Conservation (phyloP, 2,888 invertebrate genomes). For the Callyntrura sp. region DNA sequence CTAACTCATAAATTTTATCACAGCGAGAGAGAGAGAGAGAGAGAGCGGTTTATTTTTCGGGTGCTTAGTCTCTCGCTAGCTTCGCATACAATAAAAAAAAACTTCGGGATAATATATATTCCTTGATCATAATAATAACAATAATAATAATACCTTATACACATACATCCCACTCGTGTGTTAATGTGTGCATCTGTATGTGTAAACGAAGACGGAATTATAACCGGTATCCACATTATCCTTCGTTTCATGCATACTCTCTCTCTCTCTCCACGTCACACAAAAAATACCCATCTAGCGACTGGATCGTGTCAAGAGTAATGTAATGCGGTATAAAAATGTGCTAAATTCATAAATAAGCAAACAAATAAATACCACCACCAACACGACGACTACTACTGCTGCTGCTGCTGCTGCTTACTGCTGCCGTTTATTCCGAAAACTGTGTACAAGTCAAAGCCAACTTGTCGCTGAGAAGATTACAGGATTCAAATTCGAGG, state of each 20-base stretch:
- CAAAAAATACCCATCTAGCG: too few relatives aligned
- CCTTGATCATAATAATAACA: too few relatives aligned
- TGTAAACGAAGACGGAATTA: background rate
- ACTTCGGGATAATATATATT: background rate
- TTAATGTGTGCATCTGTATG: too few relatives aligned
- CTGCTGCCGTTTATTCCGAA: too few relatives aligned
- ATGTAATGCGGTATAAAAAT: background rate
- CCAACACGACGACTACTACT: too few relatives aligned
- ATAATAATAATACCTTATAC: too few relatives aligned
- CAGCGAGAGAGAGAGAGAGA: too few relatives aligned
- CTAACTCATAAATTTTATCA: slow-evolving; percentile 43
- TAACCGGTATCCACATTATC: slow-evolving; percentile 1
- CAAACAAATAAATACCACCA: too few relatives aligned
- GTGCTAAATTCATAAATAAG: background rate
- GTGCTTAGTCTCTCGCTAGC: background rate
- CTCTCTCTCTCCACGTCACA: background rate
- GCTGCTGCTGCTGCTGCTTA: too few relatives aligned
- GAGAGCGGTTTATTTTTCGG: slow-evolving; percentile 19
- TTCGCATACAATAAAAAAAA: background rate
- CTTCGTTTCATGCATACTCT: too few relatives aligned
- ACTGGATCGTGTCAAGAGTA: slow-evolving; percentile 12
- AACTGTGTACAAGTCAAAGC: too few relatives aligned
- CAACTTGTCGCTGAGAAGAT: slow-evolving; percentile 7
- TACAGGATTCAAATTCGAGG: background rate
- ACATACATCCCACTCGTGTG: too few relatives aligned